Conservation (phyloP, 2,888 invertebrate species). For the Leptinotarsa haldemani region DNA sequence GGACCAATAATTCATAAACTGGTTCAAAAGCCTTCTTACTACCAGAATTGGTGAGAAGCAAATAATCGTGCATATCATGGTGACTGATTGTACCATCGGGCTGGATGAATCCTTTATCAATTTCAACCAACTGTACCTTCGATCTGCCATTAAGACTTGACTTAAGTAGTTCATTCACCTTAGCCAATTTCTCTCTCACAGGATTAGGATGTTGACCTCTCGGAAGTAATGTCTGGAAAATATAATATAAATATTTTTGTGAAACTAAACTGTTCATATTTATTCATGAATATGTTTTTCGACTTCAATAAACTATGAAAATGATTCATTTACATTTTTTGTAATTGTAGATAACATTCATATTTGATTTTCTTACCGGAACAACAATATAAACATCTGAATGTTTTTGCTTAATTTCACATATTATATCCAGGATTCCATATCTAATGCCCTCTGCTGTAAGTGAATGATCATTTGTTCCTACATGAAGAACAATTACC, state of each 20-base stretch:
- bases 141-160: constrained; percentile 72
- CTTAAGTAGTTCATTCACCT: constrained; percentile 80
- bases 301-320: no score
- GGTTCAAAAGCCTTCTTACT: constrained; percentile 90
- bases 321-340: no score
- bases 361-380: constrained; percentile 74
- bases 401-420: constrained; percentile 79
- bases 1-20: constrained; percentile 81
- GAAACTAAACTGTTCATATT: no score
- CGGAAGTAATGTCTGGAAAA: constrained; percentile 84
- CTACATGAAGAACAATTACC: constrained; percentile 88
- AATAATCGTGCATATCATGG: constrained; percentile 92
- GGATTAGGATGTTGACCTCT: constrained; percentile 88
- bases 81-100: constrained; percentile 84
- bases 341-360: background rate
- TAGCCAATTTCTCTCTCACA: constrained; percentile 79
- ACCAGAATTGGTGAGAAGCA: constrained; percentile 87
- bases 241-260: no score
- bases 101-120: constrained; percentile 84
- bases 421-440: constrained; percentile 83
- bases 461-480: constrained; percentile 88
- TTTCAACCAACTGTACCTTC: constrained; percentile 81
- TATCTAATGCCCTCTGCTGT: constrained; percentile 84
- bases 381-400: constrained; percentile 85
- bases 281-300: no score